phyloP scores from a whole-genome alignment of 2,113 vertebrate genomes.

The Corythaixoides concolor region DNA sequence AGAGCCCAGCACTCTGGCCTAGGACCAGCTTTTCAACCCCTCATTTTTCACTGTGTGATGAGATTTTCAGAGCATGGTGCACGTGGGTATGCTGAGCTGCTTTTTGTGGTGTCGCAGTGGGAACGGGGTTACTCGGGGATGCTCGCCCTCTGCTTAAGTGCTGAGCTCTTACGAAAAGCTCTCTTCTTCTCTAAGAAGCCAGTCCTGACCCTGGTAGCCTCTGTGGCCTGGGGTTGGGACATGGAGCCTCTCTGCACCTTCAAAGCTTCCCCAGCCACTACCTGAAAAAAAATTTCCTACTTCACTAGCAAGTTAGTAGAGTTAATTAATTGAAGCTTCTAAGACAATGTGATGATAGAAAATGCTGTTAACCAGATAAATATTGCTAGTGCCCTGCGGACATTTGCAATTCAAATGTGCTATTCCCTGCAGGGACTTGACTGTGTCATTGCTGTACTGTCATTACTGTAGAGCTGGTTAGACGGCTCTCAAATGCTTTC shows the following conservation, averaged over 20 bases:
- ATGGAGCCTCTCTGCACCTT: background rate
- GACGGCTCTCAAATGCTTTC: background rate
- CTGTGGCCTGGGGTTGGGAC: background rate
- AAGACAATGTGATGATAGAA: background rate
- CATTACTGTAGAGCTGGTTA: background rate
- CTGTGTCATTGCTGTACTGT: background rate
- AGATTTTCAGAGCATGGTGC: background rate
- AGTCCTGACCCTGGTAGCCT: background rate
- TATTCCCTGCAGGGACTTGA: background rate
- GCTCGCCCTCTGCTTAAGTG: background rate
- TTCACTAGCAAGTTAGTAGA: background rate
- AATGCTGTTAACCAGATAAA: background rate
- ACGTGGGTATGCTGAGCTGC: fast-evolving
- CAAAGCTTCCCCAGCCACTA: background rate
- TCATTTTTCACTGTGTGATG: background rate
- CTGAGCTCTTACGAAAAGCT: background rate
- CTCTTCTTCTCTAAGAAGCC: background rate
- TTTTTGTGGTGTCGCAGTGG: background rate
- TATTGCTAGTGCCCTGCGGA: background rate
- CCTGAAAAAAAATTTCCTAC: background rate
- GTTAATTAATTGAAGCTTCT: background rate
- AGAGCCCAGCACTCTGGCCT: background rate
- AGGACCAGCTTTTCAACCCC: background rate
- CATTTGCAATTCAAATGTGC: background rate
- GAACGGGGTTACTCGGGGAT: background rate